A percentile compares a stretch with the other conserved stretches of the same genome.
These are phyloP conservation scores for Rhagonycha lutea DNA, from an alignment of 2,888 invertebrate species.

Conservation along the genomic window DNA sequence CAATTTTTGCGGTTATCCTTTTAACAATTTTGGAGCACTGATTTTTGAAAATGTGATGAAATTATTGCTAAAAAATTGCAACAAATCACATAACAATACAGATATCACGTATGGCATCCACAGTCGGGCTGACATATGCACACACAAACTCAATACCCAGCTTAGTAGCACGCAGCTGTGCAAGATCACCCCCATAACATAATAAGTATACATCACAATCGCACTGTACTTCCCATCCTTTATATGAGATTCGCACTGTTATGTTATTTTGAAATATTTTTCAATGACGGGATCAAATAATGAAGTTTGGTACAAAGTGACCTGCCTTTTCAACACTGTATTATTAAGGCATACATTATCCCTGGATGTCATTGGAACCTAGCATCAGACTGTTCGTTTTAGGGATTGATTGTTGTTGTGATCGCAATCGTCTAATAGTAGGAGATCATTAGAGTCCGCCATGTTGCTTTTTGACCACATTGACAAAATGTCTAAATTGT, in stretches of 20 bases:
- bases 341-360: constrained; percentile 57
- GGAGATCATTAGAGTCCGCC: constrained; percentile 46
- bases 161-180: constrained; percentile 53
- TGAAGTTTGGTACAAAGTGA: constrained; percentile 57
- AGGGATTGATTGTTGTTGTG: constrained; percentile 13
- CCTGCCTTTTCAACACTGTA: constrained; percentile 58
- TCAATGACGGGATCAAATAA: constrained; percentile 54
- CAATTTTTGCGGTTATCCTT: not conserved
- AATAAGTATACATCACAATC: constrained; percentile 34
- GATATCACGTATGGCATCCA: constrained; percentile 45
- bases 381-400: constrained; percentile 29
- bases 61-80: constrained; percentile 38
- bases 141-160: constrained; percentile 50
- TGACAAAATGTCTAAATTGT: constrained; percentile 49
- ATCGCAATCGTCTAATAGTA: constrained; percentile 40
- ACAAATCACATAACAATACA: constrained; percentile 50
- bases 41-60: not conserved
- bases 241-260: constrained; percentile 30
- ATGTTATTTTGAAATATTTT: constrained; percentile 41
- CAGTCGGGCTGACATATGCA: constrained; percentile 54
- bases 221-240: not conserved
- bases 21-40: not conserved
- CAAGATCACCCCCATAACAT: constrained; percentile 47
- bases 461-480: constrained; percentile 48
- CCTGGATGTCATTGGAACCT: constrained; percentile 50